Evolutionary conservation across 2,113 vertebrate genomes (phyloP).

Genomic region (Phyllopteryx taeniolatus): DNA sequence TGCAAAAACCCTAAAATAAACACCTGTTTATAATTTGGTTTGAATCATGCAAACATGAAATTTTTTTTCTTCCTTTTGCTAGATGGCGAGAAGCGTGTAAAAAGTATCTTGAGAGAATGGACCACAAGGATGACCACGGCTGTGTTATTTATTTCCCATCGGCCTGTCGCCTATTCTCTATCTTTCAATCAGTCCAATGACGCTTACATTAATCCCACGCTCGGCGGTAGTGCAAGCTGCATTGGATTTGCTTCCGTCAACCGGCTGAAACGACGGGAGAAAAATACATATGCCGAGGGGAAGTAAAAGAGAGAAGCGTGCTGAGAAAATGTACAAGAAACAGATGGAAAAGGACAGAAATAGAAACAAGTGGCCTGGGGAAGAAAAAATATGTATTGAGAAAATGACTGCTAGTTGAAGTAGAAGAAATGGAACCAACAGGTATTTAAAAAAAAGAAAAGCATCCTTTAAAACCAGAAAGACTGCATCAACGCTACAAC

Average conservation of each 20-base stretch:
- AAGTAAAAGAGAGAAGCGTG: neutral
- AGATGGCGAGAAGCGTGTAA: neutral
- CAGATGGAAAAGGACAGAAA: neutral
- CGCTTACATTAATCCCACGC: constrained; percentile 25
- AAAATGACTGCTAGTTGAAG: neutral
- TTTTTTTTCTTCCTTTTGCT: neutral
- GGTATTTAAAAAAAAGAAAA: neutral
- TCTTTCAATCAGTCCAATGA: constrained; percentile 26
- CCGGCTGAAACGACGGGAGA: neutral
- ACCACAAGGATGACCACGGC: too few species aligned
- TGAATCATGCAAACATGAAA: neutral
- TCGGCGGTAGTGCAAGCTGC: neutral
- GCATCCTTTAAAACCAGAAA: neutral
- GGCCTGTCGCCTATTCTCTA: neutral
- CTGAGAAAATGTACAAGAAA: neutral
- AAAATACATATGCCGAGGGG: neutral
- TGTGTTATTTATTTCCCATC: neutral
- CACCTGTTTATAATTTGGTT: too few species aligned
- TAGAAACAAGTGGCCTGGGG: neutral
- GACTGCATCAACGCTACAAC: neutral
- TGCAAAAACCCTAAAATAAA: too few species aligned
- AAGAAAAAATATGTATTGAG: neutral
- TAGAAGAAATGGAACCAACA: neutral
- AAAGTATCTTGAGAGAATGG: neutral
- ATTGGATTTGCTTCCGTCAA: neutral